These are phyloP conservation scores for Taphrorychus bicolor DNA, from an alignment of 2,888 invertebrate genomes.

Conservation along the genomic window DNA sequence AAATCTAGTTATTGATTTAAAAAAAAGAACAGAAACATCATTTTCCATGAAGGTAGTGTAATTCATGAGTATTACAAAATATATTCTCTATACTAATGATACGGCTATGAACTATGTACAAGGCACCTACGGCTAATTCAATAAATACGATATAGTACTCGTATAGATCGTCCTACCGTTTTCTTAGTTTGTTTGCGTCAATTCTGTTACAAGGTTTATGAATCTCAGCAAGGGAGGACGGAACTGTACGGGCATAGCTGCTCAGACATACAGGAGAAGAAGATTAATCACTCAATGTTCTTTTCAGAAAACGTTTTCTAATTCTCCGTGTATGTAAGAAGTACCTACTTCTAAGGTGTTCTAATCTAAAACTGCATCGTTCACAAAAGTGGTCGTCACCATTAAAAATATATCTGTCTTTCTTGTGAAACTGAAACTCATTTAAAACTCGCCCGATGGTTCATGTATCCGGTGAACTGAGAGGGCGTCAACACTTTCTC, in stretches of 20 bases:
- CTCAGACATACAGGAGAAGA: constrained; percentile 48
- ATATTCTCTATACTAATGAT: not conserved
- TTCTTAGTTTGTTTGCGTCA: not conserved
- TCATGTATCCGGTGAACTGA: constrained; percentile 60
- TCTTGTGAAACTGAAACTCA: constrained; percentile 43
- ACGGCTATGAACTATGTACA: constrained; percentile 18
- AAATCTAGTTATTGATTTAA: too few relatives aligned
- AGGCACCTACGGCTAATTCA: not conserved
- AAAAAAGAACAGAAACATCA: too few relatives aligned
- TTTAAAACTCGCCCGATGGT: constrained; percentile 59
- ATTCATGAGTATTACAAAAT: constrained; percentile 4
- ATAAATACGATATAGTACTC: not conserved
- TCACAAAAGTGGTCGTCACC: too few relatives aligned
- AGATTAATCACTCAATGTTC: constrained; percentile 4
- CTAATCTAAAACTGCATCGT: not conserved
- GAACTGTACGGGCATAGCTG: not conserved
- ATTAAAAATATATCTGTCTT: not conserved
- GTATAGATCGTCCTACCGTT: not conserved
- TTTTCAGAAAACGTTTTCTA: constrained; percentile 20
- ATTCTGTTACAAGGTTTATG: not conserved
- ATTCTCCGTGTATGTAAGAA: constrained; percentile 47
- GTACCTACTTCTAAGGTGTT: not conserved
- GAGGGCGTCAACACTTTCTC: constrained; percentile 58
- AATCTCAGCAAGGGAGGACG: not conserved
- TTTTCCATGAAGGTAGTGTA: not conserved